Percentiles rank a stretch among this genome's conserved stretches.
These are phyloP conservation scores for Spatula clypeata DNA, from an alignment of 2,797 vertebrate species.

Conservation along the genomic window DNA sequence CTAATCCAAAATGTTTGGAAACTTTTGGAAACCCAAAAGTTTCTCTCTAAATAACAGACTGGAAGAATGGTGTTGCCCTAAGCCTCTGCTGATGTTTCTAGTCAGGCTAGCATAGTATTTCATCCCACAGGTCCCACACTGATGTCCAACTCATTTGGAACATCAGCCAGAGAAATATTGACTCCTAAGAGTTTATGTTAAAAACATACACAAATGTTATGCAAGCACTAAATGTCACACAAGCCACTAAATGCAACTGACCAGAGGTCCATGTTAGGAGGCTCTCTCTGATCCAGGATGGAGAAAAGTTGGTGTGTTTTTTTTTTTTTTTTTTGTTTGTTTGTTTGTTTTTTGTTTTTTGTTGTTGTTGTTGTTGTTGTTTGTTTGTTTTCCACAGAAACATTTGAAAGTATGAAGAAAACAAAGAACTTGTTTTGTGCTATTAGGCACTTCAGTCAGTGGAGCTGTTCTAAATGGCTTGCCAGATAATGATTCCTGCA, in stretches of 20 bases:
- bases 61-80: background rate
- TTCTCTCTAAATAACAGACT: background rate
- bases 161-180: background rate
- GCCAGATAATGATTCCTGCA: background rate
- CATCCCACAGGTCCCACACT: background rate
- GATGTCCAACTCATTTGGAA: background rate
- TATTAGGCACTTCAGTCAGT: background rate
- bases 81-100: background rate
- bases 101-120: background rate
- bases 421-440: background rate
- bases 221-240: background rate
- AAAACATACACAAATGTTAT: background rate
- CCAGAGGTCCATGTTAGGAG: background rate
- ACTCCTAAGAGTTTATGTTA: background rate
- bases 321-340: too few relatives aligned
- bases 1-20: background rate
- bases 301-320: background rate
- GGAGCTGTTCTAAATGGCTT: background rate
- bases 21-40: background rate
- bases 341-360: too few relatives aligned
- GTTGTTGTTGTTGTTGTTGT: too few relatives aligned
- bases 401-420: background rate
- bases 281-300: background rate
- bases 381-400: background rate
- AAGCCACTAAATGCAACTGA: background rate